Evolutionary conservation across 2,888 invertebrate genomes (phyloP).

Genomic region (Pristionchus maxplancki): DNA sequence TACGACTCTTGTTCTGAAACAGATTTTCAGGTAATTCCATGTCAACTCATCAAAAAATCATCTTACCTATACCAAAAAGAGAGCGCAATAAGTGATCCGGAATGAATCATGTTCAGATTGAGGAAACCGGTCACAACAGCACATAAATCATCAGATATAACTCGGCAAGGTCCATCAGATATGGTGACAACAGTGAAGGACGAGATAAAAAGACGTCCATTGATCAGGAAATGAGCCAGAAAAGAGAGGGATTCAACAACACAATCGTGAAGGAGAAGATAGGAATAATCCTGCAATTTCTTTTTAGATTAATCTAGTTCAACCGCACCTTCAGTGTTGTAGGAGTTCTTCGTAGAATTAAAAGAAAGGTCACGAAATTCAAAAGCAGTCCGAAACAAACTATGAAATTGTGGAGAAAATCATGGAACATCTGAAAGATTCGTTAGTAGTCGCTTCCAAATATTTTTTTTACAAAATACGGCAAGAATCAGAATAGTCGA

Average conservation of each 20-base stretch:
- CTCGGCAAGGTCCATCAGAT: background rate
- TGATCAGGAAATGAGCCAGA: background rate
- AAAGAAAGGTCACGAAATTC: background rate
- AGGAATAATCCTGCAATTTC: background rate
- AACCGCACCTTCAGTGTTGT: background rate
- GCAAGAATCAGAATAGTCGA: too few species aligned
- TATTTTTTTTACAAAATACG: too few species aligned
- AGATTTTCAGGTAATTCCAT: too few species aligned
- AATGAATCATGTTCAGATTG: constrained; percentile 16
- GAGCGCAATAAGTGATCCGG: background rate
- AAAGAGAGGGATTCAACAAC: background rate
- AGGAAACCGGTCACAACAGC: background rate
- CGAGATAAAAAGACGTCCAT: background rate
- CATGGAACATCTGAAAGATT: background rate
- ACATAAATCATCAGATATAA: background rate
- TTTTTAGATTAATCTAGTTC: background rate
- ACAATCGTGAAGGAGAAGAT: background rate
- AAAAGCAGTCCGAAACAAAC: background rate
- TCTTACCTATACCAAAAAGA: constrained; percentile 19
- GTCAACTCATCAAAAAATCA: too few species aligned
- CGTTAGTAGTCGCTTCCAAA: too few species aligned
- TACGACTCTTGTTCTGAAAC: background rate
- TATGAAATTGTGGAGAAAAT: background rate
- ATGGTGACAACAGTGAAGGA: background rate
- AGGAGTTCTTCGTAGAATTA: background rate